Evolutionary conservation across 2,113 vertebrate species (phyloP), one percentile per base, ranked within the genome.

Genomic region (Vanacampus margaritifer): DNA sequence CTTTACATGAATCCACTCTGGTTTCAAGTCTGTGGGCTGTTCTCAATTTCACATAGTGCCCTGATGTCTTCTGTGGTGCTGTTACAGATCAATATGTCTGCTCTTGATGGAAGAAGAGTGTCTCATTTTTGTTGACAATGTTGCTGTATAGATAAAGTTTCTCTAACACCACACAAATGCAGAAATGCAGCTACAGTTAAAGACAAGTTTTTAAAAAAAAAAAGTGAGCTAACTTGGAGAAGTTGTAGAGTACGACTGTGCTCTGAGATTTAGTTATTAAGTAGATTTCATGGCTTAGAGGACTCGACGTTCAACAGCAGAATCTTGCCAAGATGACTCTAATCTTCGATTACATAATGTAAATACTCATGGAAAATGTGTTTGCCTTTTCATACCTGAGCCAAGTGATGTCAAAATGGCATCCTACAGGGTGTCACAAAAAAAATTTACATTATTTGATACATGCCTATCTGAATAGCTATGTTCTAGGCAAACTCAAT

Each of bases 281-380:
- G 48, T 17, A 48, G 51, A 78, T 68, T 66, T 46, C 65, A 70
- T 67, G 62, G 35, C 56, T 50, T 36, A 53, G 39, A 66, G 32
- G 69, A 72, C 60, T 37, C 58, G 39, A 77, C 64, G 54, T 28
- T 57, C 68, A 50, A 71, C 67, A 68, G 36, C 64, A 53, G 59
- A 39, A 72, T 76, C 53, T 58, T 65, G 28, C 54, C 14, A 68
- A 41, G 78, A 79, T 80, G 73, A 80, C 5, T 65, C 53, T 78
- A 80, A 81, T 86, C 78, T 67, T 4, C 53, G 50, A 59, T 83
- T 79, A 58, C 13, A 43, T 51, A 68, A 36, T 41, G 51, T 32
- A 50, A 59, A 67, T 67, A 78, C 0, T 65, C 10, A 2, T 41
- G 74, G 67, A 37, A 69, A 78, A 66, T 36, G 23, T 64, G 54